Percentiles rank a stretch among this genome's conserved stretches.
Evolutionary conservation across 2,113 vertebrate genomes (phyloP).

Genomic region (Halichoeres trimaculatus): DNA sequence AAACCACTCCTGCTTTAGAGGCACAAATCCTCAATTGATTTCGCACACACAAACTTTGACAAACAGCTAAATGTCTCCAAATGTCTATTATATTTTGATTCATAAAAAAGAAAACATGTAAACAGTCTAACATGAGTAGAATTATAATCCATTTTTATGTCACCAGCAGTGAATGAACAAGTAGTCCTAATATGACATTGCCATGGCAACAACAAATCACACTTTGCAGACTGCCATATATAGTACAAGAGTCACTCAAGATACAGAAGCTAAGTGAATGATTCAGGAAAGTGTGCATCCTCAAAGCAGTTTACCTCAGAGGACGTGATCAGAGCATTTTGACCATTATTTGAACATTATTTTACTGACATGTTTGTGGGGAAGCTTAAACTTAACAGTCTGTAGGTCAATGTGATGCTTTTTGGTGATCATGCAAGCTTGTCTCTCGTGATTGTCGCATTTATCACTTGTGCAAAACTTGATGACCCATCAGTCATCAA

Average conservation of each 20-base stretch:
- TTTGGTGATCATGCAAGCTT: too few relatives aligned
- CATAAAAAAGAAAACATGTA: conserved; percentile 16
- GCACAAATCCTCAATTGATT: conserved; percentile 45
- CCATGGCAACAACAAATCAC: conserved; percentile 73
- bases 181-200: conserved; percentile 54
- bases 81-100: conserved; percentile 3
- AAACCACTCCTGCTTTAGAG: conserved; percentile 52
- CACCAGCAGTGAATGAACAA: conserved; percentile 46
- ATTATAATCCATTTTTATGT: conserved; percentile 27
- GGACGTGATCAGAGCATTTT: conserved; percentile 2
- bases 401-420: too few relatives aligned
- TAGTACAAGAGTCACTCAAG: conserved; percentile 19
- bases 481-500: too few relatives aligned
- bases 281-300: background rate
- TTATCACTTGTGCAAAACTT: too few relatives aligned
- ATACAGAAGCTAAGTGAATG: conserved; percentile 13
- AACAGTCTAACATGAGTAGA: conserved; percentile 23
- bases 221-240: conserved; percentile 43
- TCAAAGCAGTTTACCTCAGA: conserved; percentile 23
- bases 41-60: conserved; percentile 30
- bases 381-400: too few relatives aligned
- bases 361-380: too few relatives aligned
- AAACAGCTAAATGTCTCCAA: conserved; percentile 14
- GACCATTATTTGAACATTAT: too few relatives aligned
- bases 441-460: too few relatives aligned